Percentiles rank a stretch among this genome's conserved stretches.
Evolutionary conservation across 2,797 vertebrate species (phyloP).

Genomic region (Takifugu ocellatus): DNA sequence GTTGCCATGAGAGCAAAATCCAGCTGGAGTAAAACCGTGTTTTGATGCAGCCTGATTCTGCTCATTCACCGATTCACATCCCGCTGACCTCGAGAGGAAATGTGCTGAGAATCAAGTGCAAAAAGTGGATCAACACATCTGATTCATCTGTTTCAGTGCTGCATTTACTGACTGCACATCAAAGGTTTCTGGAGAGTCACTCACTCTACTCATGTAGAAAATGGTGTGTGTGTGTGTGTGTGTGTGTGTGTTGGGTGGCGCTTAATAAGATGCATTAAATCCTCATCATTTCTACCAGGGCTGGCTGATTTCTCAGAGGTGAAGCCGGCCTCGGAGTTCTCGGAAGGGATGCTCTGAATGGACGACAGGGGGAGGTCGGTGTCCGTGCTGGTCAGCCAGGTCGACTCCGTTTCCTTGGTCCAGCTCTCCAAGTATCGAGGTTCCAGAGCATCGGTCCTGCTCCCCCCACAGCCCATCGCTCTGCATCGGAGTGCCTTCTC

Average conservation of each 20-base stretch:
- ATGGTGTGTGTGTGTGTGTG: no score
- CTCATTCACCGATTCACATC: constrained; percentile 26
- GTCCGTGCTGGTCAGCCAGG: constrained; percentile 80
- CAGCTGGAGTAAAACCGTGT: constrained; percentile 30
- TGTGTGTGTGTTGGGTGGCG: no score
- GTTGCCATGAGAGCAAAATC: constrained; percentile 72
- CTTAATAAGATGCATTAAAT: not conserved
- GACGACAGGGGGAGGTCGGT: constrained; percentile 79
- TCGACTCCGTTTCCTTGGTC: constrained; percentile 83
- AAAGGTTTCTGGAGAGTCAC: no score
- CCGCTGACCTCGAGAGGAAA: constrained; percentile 37
- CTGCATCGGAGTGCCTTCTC: constrained; percentile 13
- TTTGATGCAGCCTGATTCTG: constrained; percentile 45
- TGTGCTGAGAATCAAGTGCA: no score
- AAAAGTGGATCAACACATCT: no score
- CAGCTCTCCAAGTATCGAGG: constrained; percentile 81
- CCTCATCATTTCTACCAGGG: constrained; percentile 59
- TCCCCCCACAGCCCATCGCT: constrained; percentile 81
- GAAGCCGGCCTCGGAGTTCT: constrained; percentile 69
- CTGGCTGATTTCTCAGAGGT: constrained; percentile 69
- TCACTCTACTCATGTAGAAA: no score
- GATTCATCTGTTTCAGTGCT: no score
- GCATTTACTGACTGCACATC: no score
- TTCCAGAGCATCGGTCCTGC: constrained; percentile 80
- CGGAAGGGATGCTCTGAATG: constrained; percentile 78